Conservation (phyloP, 2,113 vertebrate genomes). For the Apteryx owenii region DNA sequence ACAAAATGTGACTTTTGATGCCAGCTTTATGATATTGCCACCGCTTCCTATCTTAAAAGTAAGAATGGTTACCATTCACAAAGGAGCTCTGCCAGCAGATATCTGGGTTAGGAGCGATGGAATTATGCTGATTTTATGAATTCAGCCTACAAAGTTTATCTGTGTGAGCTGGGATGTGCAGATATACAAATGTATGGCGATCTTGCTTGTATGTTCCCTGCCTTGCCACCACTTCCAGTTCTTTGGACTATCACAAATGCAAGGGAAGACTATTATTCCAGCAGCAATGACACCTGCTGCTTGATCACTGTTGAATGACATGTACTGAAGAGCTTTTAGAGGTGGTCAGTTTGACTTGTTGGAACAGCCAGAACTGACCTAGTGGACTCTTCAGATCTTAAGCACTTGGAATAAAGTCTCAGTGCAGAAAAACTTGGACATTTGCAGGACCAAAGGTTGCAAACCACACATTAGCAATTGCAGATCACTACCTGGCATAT, state of each 20-base stretch:
- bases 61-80: neutral
- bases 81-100: neutral
- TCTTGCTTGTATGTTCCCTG: neutral
- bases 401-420: neutral
- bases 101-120: neutral
- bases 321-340: neutral
- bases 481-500: neutral
- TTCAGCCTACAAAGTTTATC: neutral
- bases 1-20: neutral
- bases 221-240: neutral
- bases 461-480: neutral
- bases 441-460: neutral
- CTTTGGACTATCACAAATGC: neutral
- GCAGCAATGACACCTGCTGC: neutral
- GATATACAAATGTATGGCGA: neutral
- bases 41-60: neutral
- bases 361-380: neutral
- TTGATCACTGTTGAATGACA: neutral
- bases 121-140: neutral
- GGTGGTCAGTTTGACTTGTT: rapidly evolving
- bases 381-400: neutral
- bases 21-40: neutral
- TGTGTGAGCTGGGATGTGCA: neutral
- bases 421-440: neutral
- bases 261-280: neutral